A percentile compares a stretch with the other conserved stretches of the same genome.
Evolutionary conservation across 2,113 vertebrate species (phyloP).

Genomic region (Corydoras maculifer): DNA sequence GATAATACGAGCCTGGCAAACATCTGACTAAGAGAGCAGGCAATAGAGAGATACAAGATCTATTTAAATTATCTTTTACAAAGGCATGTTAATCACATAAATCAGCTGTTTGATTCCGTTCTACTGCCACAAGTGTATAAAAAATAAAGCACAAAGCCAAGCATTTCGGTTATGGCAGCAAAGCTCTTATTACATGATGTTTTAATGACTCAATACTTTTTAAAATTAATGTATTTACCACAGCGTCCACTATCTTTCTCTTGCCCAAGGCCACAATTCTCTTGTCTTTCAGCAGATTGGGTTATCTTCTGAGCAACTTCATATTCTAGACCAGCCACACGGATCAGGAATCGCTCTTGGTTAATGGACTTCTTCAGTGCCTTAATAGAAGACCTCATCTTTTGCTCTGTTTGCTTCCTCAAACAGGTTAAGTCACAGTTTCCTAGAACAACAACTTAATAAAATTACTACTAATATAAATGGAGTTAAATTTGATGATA

Average conservation of each 20-base stretch:
- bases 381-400: conserved; percentile 88
- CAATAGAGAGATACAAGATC: conserved; percentile 15
- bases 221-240: conserved; percentile 73
- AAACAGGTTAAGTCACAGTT: conserved; percentile 86
- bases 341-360: conserved; percentile 92
- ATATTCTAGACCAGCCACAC: conserved; percentile 87
- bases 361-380: conserved; percentile 95
- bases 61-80: too few species aligned
- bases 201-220: too few species aligned
- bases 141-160: too few species aligned
- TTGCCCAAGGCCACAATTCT: conserved; percentile 77
- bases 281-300: conserved; percentile 56
- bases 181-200: neutral
- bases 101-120: too few species aligned
- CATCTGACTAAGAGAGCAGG: conserved; percentile 84
- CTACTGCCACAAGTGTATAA: too few species aligned
- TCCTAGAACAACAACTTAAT: conserved; percentile 56
- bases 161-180: too few species aligned
- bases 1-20: conserved; percentile 89
- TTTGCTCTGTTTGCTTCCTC: conserved; percentile 84
- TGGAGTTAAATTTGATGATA: too few species aligned
- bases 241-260: conserved; percentile 80
- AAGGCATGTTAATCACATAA: too few species aligned
- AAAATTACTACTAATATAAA: too few species aligned
- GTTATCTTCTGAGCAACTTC: conserved; percentile 87